Percentiles rank a stretch among this genome's conserved stretches.
phyloP scores from a whole-genome alignment of 2,888 invertebrate species.

The Sesamia inferens region DNA sequence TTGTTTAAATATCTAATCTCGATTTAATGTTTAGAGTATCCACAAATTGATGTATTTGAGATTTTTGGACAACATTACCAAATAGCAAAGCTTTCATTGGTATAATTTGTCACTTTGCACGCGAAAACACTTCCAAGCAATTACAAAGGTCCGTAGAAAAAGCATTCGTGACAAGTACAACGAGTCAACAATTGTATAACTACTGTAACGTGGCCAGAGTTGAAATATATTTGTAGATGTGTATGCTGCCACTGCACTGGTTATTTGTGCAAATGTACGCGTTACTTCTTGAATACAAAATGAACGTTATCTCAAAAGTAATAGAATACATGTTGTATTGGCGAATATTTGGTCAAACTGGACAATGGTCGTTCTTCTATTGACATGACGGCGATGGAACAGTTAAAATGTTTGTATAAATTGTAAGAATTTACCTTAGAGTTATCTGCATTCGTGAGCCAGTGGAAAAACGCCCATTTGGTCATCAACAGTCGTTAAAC shows the following conservation, averaged over 20 bases:
- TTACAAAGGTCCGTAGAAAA: slow-evolving; percentile 25
- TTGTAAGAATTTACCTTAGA: neutral
- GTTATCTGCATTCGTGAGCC: neutral
- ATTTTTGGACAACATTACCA: neutral
- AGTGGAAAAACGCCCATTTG: neutral
- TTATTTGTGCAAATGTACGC: neutral
- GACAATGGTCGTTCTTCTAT: slow-evolving; percentile 6
- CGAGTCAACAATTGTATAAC: slow-evolving; percentile 79
- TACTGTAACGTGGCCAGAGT: slow-evolving; percentile 79
- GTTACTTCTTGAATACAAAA: slow-evolving; percentile 8
- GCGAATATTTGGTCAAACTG: neutral
- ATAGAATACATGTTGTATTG: no score
- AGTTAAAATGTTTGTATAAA: neutral
- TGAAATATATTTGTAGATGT: slow-evolving; percentile 14
- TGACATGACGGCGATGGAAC: neutral
- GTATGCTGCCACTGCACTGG: neutral
- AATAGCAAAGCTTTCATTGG: slow-evolving; percentile 1
- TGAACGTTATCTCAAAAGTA: neutral
- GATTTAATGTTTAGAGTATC: neutral
- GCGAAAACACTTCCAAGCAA: slow-evolving; percentile 31
- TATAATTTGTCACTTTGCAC: slow-evolving; percentile 3
- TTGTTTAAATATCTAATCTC: no score
- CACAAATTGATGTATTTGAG: neutral
- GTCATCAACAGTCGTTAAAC: slow-evolving; percentile 16
- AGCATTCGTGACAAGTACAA: slow-evolving; percentile 63